phyloP scores from a whole-genome alignment of 2,113 vertebrate genomes.

The Rhipidura dahli region DNA sequence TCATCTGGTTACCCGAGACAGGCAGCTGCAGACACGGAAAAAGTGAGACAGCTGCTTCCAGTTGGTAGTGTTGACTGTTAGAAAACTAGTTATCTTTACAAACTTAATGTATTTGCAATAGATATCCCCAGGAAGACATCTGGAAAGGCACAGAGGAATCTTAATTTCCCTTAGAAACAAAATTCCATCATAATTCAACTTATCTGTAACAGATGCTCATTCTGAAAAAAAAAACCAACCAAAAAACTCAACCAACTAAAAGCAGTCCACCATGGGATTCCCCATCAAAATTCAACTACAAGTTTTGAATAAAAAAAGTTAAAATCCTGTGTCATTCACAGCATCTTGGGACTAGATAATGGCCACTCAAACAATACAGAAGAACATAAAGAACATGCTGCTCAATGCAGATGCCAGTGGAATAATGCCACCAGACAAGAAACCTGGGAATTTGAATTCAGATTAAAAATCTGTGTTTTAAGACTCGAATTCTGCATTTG shows the following conservation, averaged over 20 bases:
- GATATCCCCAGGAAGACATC: not conserved
- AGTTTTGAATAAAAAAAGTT: not conserved
- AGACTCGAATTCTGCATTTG: not conserved
- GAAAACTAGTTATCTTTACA: not conserved
- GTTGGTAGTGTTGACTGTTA: not conserved
- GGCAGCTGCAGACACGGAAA: not conserved
- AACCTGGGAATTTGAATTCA: not conserved
- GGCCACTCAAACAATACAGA: not conserved
- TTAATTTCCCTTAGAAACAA: not conserved
- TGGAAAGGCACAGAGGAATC: not conserved
- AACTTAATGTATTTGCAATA: not conserved
- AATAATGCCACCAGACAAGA: not conserved
- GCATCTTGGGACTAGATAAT: not conserved
- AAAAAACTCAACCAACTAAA: not conserved
- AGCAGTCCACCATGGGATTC: not conserved
- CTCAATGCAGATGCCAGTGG: not conserved
- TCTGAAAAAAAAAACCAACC: not conserved
- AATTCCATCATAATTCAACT: not conserved
- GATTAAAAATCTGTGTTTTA: not conserved
- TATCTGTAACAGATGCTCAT: conserved; percentile 12
- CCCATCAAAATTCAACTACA: not conserved
- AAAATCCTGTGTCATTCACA: not conserved
- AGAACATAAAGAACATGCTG: not conserved
- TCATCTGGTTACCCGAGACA: not conserved
- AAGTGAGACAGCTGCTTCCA: not conserved